Base-by-base conservation (phyloP, 2,113 vertebrate species). In the Anthoscopus minutus region DNA sequence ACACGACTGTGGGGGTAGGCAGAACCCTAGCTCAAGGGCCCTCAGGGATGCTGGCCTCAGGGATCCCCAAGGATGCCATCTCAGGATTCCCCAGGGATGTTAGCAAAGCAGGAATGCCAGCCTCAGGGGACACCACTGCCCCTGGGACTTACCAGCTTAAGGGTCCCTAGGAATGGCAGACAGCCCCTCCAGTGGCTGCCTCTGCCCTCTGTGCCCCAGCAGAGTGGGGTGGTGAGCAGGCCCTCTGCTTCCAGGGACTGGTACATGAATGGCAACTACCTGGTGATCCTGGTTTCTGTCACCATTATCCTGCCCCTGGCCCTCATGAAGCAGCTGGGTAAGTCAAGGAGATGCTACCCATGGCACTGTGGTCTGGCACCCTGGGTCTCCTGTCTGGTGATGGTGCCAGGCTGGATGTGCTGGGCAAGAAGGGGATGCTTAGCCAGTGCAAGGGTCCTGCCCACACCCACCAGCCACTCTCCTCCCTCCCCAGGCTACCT, bases 291-390 rank as follows among this genome's bases (percentile, higher is more conserved):
- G 94, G 99, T 99, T 72, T 98, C 98, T 3, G 5, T 98, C 93
- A 93, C 86, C 33, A 3, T 99, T 92, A 99, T 99, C 94, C 97
- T 99, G 81, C 99, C 99, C 7, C 96, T 99, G 96, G 98, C 99
- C 33, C 91, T 99, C 84, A 99, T 99, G 99, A 99, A 99, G 93
- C 99, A 99, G 95, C 98, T 99, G 4, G 99, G 99, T 99, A 97
- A 98, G 99, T 95, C 4, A 6, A 37, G 45, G 23, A 47, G 33
- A 23, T 38, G 62, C 18, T 10, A 17, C 7, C 7, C 35, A 22
- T 2, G 4, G 50, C 74, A 56, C 37, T 1, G 6, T 47, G 14
- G 9, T 51, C 30, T 21, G 3, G 37, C 56, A 78, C 27, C 11
- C 15, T 1, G 8, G 40, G 17, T 35, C 9, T 81, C 31, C 50